Conservation (phyloP, 2,113 vertebrate genomes). For the Lipophrys pholis region DNA sequence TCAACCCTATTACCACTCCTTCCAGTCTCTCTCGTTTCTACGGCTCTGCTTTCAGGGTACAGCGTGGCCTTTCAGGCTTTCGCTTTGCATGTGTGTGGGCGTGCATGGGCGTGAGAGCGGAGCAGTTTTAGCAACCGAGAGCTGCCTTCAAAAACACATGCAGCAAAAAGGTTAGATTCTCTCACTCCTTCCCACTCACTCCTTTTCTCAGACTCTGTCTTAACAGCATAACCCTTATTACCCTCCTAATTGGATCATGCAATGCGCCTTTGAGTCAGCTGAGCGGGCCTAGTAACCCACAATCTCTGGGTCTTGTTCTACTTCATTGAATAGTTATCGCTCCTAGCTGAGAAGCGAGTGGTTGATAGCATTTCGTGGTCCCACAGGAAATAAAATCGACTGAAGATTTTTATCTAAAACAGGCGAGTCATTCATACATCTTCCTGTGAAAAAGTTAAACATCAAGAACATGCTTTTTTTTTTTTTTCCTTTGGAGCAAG, state of each 20-base stretch:
- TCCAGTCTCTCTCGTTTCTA: constrained; percentile 7
- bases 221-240: constrained; percentile 63
- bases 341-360: constrained; percentile 39
- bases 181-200: constrained; percentile 28
- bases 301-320: constrained; percentile 54
- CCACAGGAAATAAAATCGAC: constrained; percentile 53
- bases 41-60: constrained; percentile 44
- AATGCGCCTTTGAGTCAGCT: constrained; percentile 46
- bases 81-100: constrained; percentile 37
- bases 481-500: background rate
- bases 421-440: constrained; percentile 20
- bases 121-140: constrained; percentile 48
- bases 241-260: constrained; percentile 68
- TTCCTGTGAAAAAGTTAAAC: constrained; percentile 35
- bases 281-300: constrained; percentile 59
- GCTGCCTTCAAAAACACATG: constrained; percentile 17
- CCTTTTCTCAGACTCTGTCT: constrained; percentile 44
- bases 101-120: constrained; percentile 43
- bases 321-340: constrained; percentile 47
- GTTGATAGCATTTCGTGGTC: constrained; percentile 53
- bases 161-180: constrained; percentile 36
- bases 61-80: constrained; percentile 38
- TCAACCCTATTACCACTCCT: constrained; percentile 24
- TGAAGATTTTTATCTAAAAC: constrained; percentile 57
- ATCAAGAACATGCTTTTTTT: constrained; percentile 23